These are phyloP conservation scores for Corythornis madagascariensis DNA, from an alignment of 2,113 vertebrate genomes.

Conservation along the genomic window DNA sequence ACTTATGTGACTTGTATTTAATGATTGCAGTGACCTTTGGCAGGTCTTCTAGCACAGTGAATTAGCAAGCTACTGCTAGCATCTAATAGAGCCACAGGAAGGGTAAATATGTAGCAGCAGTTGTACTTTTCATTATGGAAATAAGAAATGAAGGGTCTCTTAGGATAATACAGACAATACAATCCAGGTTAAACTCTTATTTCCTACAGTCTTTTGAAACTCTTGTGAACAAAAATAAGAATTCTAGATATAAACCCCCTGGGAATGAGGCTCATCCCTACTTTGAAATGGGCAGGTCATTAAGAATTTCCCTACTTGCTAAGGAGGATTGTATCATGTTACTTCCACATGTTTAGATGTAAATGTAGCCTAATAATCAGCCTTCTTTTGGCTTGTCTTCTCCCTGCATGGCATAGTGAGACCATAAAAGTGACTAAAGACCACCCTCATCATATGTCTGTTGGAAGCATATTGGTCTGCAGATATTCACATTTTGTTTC, in stretches of 20 bases:
- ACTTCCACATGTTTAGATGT: background rate
- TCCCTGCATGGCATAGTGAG: background rate
- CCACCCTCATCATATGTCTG: background rate
- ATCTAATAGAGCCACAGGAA: background rate
- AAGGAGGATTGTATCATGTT: background rate
- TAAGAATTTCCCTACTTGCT: background rate
- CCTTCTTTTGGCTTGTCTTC: background rate
- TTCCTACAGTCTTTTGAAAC: background rate
- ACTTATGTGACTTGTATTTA: slow-evolving; percentile 14
- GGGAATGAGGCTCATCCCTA: background rate
- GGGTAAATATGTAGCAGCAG: slow-evolving; percentile 18
- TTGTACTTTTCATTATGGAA: slow-evolving; percentile 28
- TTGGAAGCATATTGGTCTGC: background rate
- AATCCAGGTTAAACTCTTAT: background rate
- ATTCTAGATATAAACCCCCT: background rate
- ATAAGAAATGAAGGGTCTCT: slow-evolving; percentile 18
- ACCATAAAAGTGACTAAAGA: background rate
- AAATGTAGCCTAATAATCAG: background rate
- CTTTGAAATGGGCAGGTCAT: background rate
- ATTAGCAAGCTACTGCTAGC: slow-evolving; percentile 16
- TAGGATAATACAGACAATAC: background rate
- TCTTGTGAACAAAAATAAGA: background rate
- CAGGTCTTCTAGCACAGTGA: background rate
- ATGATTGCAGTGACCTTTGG: slow-evolving; percentile 18
- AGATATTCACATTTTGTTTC: background rate